Evolutionary conservation across 2,888 invertebrate genomes (phyloP).

Genomic region (Drosophila mimetica): DNA sequence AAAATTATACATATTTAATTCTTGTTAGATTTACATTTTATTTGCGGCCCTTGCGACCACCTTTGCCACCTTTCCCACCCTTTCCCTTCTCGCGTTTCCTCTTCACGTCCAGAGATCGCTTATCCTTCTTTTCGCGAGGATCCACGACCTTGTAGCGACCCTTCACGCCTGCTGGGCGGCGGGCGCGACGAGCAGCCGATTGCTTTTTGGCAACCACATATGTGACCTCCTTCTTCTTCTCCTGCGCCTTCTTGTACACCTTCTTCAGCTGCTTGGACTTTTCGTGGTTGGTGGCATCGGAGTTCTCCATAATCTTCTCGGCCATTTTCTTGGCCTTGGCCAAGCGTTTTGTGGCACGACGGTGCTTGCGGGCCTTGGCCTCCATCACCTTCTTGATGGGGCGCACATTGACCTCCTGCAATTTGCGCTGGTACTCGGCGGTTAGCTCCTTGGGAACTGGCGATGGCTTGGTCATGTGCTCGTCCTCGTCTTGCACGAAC

Average conservation of each 20-base stretch:
- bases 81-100: constrained; percentile 71
- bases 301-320: constrained; percentile 95
- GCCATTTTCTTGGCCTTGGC: constrained; percentile 98
- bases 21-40: constrained; percentile 2
- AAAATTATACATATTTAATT: constrained; percentile 19
- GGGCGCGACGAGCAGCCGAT: constrained; percentile 89
- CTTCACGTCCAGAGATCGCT: constrained; percentile 86
- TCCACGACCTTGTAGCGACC: constrained; percentile 98
- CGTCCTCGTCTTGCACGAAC: constrained; percentile 97
- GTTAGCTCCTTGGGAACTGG: constrained; percentile 94
- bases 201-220: constrained; percentile 98
- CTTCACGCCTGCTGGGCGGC: constrained; percentile 94
- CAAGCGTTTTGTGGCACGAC: constrained; percentile 92
- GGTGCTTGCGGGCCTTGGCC: constrained; percentile 99
- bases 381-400: constrained; percentile 99
- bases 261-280: constrained; percentile 96
- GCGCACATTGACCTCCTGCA: constrained; percentile 94
- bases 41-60: constrained; percentile 32
- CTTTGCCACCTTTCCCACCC: constrained; percentile 39
- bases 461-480: constrained; percentile 92
- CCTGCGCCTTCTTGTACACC: constrained; percentile 95
- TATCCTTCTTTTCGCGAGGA: constrained; percentile 97
- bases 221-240: constrained; percentile 94
- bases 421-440: constrained; percentile 92
- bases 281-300: constrained; percentile 95